These are phyloP conservation scores for Mirounga angustirostris DNA, from an alignment of 2,113 vertebrate genomes.

Conservation along the genomic window DNA sequence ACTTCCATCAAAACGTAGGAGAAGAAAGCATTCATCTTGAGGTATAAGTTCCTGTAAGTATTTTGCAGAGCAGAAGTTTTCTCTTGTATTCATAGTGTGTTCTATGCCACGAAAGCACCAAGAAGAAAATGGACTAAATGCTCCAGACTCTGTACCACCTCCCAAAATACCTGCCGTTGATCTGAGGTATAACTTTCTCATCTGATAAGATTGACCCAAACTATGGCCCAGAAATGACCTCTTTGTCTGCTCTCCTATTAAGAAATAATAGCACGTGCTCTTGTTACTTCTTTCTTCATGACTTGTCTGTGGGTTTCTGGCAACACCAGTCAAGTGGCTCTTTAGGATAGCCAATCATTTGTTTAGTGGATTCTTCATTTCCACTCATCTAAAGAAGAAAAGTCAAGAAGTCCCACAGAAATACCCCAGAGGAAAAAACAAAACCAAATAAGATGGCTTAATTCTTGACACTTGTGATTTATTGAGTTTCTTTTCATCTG, in stretches of 20 bases:
- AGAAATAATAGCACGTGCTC: background rate
- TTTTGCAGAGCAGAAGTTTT: slow-evolving; percentile 35
- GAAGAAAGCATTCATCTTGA: background rate
- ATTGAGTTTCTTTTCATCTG: slow-evolving; percentile 25
- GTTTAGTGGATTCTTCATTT: background rate
- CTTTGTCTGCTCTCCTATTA: background rate
- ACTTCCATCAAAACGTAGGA: slow-evolving; percentile 14
- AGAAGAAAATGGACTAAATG: background rate
- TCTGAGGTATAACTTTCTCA: background rate
- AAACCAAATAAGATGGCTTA: background rate
- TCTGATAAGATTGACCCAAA: background rate
- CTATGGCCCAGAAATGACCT: background rate
- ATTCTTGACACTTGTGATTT: slow-evolving; percentile 35
- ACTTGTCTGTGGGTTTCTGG: background rate
- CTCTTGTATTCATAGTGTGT: slow-evolving; percentile 19
- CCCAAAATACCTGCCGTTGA: background rate
- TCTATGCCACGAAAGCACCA: background rate
- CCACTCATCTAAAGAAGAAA: background rate
- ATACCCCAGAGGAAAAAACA: background rate
- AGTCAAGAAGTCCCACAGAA: background rate
- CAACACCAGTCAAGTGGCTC: background rate
- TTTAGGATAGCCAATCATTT: background rate
- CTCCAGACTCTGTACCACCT: background rate
- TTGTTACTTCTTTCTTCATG: background rate
- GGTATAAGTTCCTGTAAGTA: background rate